phyloP scores from a whole-genome alignment of 2,888 invertebrate species.

The Leptinotarsa rubiginosa region DNA sequence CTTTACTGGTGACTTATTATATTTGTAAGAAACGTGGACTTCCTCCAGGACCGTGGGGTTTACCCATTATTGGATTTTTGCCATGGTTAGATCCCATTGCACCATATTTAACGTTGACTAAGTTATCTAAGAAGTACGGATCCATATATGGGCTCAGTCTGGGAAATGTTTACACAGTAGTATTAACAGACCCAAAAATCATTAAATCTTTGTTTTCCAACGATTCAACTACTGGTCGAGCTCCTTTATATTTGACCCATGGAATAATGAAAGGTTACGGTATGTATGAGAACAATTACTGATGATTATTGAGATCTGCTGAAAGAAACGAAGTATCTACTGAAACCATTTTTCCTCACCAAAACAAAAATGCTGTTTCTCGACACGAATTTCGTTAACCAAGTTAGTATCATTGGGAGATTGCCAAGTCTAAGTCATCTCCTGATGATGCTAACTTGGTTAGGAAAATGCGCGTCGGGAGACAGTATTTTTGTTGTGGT shows the following conservation, averaged over 20 bases:
- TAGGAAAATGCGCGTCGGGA: no score
- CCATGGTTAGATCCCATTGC: constrained; percentile 76
- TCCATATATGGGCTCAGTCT: constrained; percentile 79
- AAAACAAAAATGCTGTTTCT: no score
- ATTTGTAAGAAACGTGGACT: constrained; percentile 61
- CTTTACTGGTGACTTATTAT: constrained; percentile 39
- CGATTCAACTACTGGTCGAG: constrained; percentile 80
- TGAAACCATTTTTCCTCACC: no score
- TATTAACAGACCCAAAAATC: constrained; percentile 80
- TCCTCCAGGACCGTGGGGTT: constrained; percentile 84
- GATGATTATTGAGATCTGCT: no score
- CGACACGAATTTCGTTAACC: no score
- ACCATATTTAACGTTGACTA: constrained; percentile 80
- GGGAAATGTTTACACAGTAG: constrained; percentile 81
- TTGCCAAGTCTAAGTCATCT: no score
- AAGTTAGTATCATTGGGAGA: no score
- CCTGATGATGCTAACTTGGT: no score
- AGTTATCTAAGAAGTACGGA: constrained; percentile 77
- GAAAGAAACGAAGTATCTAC: no score
- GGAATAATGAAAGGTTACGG: constrained; percentile 91
- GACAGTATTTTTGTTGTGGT: no score
- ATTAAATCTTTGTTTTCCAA: constrained; percentile 80
- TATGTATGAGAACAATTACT: constrained; percentile 66
- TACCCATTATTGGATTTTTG: constrained; percentile 84
- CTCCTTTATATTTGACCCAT: constrained; percentile 86